Percentiles rank a stretch among this genome's conserved stretches.
These are phyloP conservation scores for Chroicocephalus ridibundus DNA, from an alignment of 2,113 vertebrate genomes.

Conservation along the genomic window DNA sequence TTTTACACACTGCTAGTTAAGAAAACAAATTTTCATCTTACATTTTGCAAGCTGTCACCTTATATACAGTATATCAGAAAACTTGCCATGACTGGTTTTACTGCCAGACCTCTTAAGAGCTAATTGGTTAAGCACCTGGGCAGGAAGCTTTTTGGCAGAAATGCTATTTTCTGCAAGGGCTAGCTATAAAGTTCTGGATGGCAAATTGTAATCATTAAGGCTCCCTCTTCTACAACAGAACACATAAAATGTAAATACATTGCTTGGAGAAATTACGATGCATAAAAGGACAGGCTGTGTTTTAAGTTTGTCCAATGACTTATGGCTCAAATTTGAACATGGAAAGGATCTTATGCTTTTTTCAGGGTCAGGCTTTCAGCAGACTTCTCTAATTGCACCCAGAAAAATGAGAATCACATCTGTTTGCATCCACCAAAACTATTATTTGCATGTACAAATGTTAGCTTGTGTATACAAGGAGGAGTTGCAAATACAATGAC, in stretches of 20 bases:
- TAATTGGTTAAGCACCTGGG: constrained; percentile 85
- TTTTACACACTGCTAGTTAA: constrained; percentile 77
- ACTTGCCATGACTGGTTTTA: constrained; percentile 73
- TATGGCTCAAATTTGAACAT: constrained; percentile 56
- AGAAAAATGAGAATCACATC: constrained; percentile 62
- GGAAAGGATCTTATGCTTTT: constrained; percentile 46
- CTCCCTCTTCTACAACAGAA: constrained; percentile 72
- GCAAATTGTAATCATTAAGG: constrained; percentile 80
- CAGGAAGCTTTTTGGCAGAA: constrained; percentile 79
- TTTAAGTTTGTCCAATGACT: constrained; percentile 64
- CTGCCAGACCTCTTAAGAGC: constrained; percentile 75
- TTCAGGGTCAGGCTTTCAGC: constrained; percentile 60
- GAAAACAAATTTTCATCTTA: constrained; percentile 81
- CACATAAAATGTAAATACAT: constrained; percentile 66
- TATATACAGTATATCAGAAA: constrained; percentile 74
- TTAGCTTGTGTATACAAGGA: constrained; percentile 3
- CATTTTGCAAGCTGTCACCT: constrained; percentile 79
- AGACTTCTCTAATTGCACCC: constrained; percentile 54
- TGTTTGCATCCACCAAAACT: constrained; percentile 21
- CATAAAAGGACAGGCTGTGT: constrained; percentile 47
- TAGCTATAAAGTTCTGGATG: constrained; percentile 79
- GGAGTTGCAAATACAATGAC: not conserved
- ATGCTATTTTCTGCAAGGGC: constrained; percentile 76
- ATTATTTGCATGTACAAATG: constrained; percentile 19
- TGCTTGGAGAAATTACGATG: constrained; percentile 52